Conservation (phyloP, 2,888 invertebrate genomes). For the Gastracanthus pulcherrimus region DNA sequence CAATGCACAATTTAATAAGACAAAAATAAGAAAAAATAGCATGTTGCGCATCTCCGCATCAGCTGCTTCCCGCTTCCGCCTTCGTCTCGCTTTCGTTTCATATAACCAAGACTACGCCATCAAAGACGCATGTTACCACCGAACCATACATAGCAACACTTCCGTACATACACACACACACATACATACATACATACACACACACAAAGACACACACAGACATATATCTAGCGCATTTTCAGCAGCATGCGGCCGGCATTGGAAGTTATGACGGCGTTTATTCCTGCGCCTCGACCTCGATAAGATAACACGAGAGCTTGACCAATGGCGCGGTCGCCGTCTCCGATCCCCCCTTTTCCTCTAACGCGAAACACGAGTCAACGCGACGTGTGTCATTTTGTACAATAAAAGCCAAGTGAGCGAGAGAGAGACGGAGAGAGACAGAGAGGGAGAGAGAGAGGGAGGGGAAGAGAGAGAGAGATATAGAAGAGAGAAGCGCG, state of each 20-base stretch:
- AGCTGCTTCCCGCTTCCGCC: not conserved
- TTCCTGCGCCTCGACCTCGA: slow-evolving; percentile 27
- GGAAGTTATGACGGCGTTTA: slow-evolving; percentile 49
- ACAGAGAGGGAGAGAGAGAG: no score
- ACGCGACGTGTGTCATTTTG: slow-evolving; percentile 24
- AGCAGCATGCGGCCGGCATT: not conserved
- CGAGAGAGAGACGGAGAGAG: not conserved
- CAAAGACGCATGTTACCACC: not conserved
- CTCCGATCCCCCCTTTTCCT: no score
- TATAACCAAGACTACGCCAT: not conserved
- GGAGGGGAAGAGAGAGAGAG: not conserved
- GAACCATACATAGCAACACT: not conserved
- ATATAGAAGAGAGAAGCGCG: not conserved
- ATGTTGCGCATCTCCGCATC: no score
- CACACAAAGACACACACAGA: no score
- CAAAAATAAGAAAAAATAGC: not conserved
- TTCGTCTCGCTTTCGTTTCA: not conserved
- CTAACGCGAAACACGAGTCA: slow-evolving; percentile 7
- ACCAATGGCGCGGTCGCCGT: slow-evolving; percentile 32
- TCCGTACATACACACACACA: no score
- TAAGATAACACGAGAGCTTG: slow-evolving; percentile 52
- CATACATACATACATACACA: no score
- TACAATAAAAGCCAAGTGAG: slow-evolving; percentile 35
- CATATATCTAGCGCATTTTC: not conserved
- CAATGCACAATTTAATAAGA: not conserved